Conservation (phyloP, 2,113 vertebrate species). For the Ardeotis arabs region DNA sequence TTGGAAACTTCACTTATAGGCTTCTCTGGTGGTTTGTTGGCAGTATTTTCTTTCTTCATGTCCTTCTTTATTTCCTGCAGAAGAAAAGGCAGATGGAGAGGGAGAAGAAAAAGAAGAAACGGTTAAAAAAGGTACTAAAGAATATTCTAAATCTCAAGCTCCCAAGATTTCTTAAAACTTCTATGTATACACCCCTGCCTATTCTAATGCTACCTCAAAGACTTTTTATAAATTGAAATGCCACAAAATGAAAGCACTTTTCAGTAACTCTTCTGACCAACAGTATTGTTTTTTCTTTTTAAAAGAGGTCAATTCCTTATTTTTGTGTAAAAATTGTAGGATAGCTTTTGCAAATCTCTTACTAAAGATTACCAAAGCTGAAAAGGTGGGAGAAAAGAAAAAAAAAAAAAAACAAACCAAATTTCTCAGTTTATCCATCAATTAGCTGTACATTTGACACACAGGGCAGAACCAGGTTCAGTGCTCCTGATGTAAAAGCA, state of each 20-base stretch:
- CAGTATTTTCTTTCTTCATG: slow-evolving; percentile 85
- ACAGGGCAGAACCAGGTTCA: neutral
- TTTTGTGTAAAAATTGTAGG: neutral
- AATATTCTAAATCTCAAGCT: neutral
- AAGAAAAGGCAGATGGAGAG: neutral
- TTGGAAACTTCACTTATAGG: slow-evolving; percentile 86
- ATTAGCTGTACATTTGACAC: neutral
- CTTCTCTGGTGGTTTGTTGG: slow-evolving; percentile 79
- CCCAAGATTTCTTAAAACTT: neutral
- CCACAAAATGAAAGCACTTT: neutral
- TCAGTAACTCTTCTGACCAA: neutral
- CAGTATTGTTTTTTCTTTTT: neutral
- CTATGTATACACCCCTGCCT: neutral
- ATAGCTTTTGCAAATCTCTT: neutral
- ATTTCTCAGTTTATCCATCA: neutral
- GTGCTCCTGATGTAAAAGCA: neutral
- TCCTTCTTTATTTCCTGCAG: slow-evolving; percentile 94
- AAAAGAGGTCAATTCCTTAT: neutral
- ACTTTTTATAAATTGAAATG: neutral
- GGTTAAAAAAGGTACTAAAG: neutral
- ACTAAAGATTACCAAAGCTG: neutral
- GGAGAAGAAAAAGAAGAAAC: slow-evolving; percentile 8
- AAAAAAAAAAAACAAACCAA: neutral
- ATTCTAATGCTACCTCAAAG: neutral
- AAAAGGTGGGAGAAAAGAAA: neutral